phyloP scores from a whole-genome alignment of 2,888 invertebrate genomes.

The Cenopis cana region DNA sequence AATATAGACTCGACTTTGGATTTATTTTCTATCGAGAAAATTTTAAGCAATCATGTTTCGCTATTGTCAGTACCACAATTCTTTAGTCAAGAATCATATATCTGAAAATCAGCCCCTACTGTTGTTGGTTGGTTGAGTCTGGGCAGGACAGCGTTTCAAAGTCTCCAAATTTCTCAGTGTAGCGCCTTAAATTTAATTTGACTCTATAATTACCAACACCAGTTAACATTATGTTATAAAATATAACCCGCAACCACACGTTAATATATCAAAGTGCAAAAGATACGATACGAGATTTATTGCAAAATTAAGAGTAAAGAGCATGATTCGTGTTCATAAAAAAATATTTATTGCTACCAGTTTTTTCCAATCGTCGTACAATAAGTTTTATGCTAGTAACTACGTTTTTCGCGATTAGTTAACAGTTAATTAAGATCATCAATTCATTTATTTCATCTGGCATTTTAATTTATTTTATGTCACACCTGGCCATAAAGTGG shows the following conservation, averaged over 20 bases:
- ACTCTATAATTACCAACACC: constrained; percentile 9
- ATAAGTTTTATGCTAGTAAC: constrained; percentile 19
- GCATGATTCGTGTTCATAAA: constrained; percentile 13
- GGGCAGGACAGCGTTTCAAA: too few species aligned
- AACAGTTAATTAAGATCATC: constrained; percentile 21
- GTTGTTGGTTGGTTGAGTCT: too few species aligned
- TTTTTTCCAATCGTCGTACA: constrained; percentile 19
- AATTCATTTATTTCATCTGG: neutral
- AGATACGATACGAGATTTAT: constrained; percentile 27
- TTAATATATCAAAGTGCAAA: constrained; percentile 4
- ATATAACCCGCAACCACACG: neutral
- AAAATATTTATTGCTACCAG: constrained; percentile 31
- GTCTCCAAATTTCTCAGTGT: too few species aligned
- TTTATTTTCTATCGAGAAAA: too few species aligned
- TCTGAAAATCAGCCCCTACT: too few species aligned
- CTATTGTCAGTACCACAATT: too few species aligned
- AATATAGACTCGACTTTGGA: too few species aligned
- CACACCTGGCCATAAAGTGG: too few species aligned
- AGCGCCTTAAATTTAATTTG: too few species aligned
- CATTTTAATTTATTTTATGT: too few species aligned
- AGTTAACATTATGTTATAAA: constrained; percentile 6
- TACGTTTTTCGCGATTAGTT: constrained; percentile 23
- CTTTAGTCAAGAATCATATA: too few species aligned
- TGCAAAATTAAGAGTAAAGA: constrained; percentile 30
- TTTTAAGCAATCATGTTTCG: too few species aligned